phyloP scores from a whole-genome alignment of 2,113 vertebrate species.

The Syngnathus scovelli region DNA sequence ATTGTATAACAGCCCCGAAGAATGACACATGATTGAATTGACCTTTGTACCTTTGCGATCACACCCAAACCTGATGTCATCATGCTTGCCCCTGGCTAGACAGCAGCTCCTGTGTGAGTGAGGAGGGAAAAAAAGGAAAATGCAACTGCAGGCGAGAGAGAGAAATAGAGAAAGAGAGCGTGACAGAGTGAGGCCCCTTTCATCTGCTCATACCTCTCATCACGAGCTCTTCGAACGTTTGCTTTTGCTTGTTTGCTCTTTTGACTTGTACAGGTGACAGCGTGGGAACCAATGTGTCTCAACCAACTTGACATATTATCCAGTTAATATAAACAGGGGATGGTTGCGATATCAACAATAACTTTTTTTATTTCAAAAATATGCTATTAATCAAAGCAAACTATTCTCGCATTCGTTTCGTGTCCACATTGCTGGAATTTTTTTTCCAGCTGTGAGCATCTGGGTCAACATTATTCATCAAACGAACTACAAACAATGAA shows the following conservation, averaged over 20 bases:
- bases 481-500: not conserved
- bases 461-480: not conserved
- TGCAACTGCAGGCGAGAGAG: slow-evolving; percentile 1
- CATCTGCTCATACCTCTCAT: slow-evolving; percentile 42
- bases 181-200: slow-evolving; percentile 40
- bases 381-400: not conserved
- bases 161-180: not conserved
- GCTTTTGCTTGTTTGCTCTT: slow-evolving; percentile 16
- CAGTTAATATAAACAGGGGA: not conserved
- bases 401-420: not conserved
- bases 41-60: slow-evolving; percentile 55
- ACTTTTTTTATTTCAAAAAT: not conserved
- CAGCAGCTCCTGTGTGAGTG: slow-evolving; percentile 35
- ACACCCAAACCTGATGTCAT: slow-evolving; percentile 63
- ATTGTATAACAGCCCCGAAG: slow-evolving; percentile 45
- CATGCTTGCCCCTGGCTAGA: slow-evolving; percentile 21
- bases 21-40: slow-evolving; percentile 51
- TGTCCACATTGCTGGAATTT: not conserved
- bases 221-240: slow-evolving; percentile 12
- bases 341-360: not conserved
- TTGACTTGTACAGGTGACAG: slow-evolving; percentile 30
- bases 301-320: not conserved
- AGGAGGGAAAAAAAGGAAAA: slow-evolving; percentile 9
- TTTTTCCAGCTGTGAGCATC: not conserved
- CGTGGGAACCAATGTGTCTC: slow-evolving; percentile 8